Evolutionary conservation across 2,888 invertebrate genomes (phyloP).

Genomic region (Eristalinus sepulchralis): DNA sequence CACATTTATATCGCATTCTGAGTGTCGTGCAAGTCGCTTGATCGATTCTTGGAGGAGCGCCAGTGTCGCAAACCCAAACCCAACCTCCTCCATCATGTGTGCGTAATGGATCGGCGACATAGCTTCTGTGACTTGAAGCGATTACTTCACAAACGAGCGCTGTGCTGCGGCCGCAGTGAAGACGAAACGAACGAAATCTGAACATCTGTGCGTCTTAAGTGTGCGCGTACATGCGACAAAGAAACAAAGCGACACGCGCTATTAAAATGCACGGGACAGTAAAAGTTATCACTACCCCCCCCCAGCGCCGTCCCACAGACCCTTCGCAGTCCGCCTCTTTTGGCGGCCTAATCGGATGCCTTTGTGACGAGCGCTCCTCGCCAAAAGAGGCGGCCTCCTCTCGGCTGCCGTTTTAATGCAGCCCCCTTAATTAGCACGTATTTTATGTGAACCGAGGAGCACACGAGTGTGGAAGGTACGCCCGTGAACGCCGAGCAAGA

Average conservation of each 20-base stretch:
- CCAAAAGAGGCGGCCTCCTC: constrained; percentile 41
- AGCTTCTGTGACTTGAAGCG: constrained; percentile 50
- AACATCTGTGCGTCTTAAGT: constrained; percentile 13
- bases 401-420: constrained; percentile 28
- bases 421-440: constrained; percentile 66
- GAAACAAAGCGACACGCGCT: constrained; percentile 52
- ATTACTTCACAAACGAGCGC: constrained; percentile 50
- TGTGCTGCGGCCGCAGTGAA: not conserved
- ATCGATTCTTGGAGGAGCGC: constrained; percentile 63
- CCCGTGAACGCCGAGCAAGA: constrained; percentile 7
- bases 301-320: not conserved
- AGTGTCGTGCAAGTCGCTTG: constrained; percentile 41
- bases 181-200: not conserved
- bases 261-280: constrained; percentile 57
- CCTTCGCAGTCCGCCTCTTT: constrained; percentile 20
- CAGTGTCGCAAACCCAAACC: constrained; percentile 10
- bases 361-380: constrained; percentile 6
- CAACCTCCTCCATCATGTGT: constrained; percentile 26
- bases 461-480: constrained; percentile 2
- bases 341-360: constrained; percentile 13
- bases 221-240: not conserved
- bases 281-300: constrained; percentile 8
- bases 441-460: constrained; percentile 45
- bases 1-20: constrained; percentile 60
- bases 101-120: constrained; percentile 65